Evolutionary conservation across 2,113 vertebrate species (phyloP), one percentile per base, ranked within the genome.

Genomic region (Clarias magur): DNA sequence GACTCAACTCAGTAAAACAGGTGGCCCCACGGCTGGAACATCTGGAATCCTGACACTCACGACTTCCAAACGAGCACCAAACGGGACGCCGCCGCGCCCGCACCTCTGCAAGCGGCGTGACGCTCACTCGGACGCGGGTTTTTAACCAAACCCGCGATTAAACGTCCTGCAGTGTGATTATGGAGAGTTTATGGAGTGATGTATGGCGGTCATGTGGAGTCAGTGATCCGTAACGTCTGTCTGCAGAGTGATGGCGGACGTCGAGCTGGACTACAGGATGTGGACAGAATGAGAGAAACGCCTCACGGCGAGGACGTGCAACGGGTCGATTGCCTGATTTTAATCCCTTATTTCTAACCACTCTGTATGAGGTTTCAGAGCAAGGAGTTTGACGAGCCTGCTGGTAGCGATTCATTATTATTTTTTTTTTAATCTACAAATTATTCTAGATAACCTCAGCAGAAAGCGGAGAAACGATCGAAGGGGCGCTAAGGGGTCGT

Each of bases 1-100:
- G 84, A 88, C 79, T 88, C 60, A 11, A 53, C 81, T 89, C 75
- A 82, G 81, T 85, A 84, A 91, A 89, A 89, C 90, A 91, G 88
- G 91, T 90, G 91, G 82, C 83, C 87, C 63, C 78, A 73, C 57
- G 60, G 84, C 85, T 62, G 87, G 62, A 91, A 88, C 88, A 92
- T 90, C 86, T 90, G 91, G 91, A 90, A 84, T 88, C 76, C 16
- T 70, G 23, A 83, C 38, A 38, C 62, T 68, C 70, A 34, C 72
- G 87, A 82, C 86, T 85, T 92, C 94, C 88, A 87, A 93, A 88
- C 80, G 89, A 89, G 88, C 91, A 90, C 89, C 86, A 83, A 86
- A 93, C 76, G 81, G 90, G 86, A 90, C 79, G 34, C 65, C 82
- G 56, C 34, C 23, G 19, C 56, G 11, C 19, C 48, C 16, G 30